Evolutionary conservation across 1,140 invertebrate species (phyloP).

Genomic region (Drosophila nikananu): DNA sequence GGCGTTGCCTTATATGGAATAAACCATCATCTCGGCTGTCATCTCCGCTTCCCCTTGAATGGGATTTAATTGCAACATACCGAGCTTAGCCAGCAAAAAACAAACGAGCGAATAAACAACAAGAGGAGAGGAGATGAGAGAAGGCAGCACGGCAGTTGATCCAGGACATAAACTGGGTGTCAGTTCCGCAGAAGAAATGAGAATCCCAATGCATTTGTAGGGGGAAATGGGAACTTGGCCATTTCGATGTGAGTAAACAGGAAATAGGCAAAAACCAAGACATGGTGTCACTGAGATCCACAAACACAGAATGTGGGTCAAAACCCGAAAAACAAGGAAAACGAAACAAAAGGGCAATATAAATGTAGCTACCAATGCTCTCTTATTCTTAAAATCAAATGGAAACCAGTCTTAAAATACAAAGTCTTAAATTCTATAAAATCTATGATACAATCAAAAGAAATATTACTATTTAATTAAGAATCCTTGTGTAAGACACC

Average conservation of each 20-base stretch:
- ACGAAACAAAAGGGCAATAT: constrained; percentile 18
- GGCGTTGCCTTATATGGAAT: constrained; percentile 8
- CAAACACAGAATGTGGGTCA: constrained; percentile 1
- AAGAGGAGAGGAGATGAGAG: neutral
- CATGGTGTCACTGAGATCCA: constrained; percentile 12
- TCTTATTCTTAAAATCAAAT: neutral
- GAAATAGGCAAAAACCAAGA: constrained; percentile 48
- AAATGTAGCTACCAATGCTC: constrained; percentile 15
- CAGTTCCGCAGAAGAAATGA: constrained; percentile 45
- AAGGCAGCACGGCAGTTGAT: constrained; percentile 34
- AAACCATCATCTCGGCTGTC: constrained; percentile 23
- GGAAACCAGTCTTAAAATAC: neutral
- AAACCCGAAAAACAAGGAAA: constrained; percentile 33
- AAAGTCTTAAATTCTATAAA: neutral
- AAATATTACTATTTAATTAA: neutral
- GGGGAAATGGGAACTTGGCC: constrained; percentile 12
- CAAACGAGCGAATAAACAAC: constrained; percentile 52
- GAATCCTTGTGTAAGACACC: neutral
- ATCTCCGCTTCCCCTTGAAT: constrained; percentile 17
- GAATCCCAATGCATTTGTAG: constrained; percentile 17
- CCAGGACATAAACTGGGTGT: constrained; percentile 43
- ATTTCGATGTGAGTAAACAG: constrained; percentile 36
- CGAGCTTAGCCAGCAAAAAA: constrained; percentile 25
- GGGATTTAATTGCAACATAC: constrained; percentile 52
- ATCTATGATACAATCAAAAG: neutral